Evolutionary conservation across 2,797 vertebrate genomes (phyloP).

Genomic region (Mormyrops boulengeri): DNA sequence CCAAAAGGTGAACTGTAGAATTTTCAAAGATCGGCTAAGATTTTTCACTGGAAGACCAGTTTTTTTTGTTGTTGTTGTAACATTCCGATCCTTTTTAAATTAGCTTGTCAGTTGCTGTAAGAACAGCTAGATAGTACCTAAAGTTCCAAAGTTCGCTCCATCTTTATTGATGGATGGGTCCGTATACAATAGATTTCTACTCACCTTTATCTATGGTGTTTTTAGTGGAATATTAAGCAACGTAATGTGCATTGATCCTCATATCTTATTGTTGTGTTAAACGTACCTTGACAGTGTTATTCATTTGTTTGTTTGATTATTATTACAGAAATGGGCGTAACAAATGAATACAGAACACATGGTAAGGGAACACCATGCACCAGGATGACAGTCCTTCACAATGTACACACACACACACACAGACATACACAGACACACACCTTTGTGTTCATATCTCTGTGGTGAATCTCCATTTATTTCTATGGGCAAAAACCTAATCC

Average conservation of each 20-base stretch:
- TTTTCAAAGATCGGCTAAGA: not conserved
- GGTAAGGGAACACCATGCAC: not conserved
- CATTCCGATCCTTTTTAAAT: not conserved
- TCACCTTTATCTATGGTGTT: not conserved
- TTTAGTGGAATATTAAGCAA: not conserved
- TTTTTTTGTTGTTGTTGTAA: not conserved
- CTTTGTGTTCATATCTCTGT: not conserved
- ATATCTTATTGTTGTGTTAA: not conserved
- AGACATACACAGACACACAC: no score
- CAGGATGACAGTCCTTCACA: not conserved
- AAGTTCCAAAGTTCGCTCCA: not conserved
- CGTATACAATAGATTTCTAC: not conserved
- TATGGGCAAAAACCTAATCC: not conserved
- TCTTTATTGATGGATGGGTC: not conserved
- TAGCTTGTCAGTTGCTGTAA: not conserved
- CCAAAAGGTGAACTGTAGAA: not conserved
- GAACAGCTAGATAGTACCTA: not conserved
- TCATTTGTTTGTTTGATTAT: not conserved
- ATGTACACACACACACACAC: not conserved
- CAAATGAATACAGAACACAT: not conserved
- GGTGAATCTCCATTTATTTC: not conserved
- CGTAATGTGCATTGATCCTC: not conserved
- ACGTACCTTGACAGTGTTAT: not conserved
- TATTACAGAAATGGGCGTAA: not conserved
- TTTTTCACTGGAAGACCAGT: not conserved